These are phyloP conservation scores for Eupithecia tripunctaria DNA, from an alignment of 2,888 invertebrate species.

Conservation along the genomic window DNA sequence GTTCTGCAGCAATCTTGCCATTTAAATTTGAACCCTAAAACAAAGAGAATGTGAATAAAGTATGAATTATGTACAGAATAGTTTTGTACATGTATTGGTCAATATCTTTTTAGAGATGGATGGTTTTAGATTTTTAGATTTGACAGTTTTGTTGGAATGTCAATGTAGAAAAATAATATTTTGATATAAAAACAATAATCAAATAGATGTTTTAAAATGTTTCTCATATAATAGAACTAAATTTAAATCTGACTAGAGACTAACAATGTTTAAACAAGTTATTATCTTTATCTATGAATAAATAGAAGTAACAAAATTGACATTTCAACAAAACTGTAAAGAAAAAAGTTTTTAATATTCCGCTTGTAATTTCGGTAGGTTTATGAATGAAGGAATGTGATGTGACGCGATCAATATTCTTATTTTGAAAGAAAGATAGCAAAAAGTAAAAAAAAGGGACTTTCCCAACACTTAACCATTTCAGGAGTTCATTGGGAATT, in stretches of 20 bases:
- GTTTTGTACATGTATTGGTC: constrained; percentile 40
- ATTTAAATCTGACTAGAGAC: neutral
- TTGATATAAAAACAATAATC: neutral
- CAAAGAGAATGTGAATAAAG: constrained; percentile 22
- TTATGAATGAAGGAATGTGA: constrained; percentile 10
- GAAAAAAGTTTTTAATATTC: constrained; percentile 17
- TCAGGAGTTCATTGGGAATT: constrained; percentile 11
- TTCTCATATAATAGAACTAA: neutral
- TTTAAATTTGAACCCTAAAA: constrained; percentile 6
- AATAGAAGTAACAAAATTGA: neutral
- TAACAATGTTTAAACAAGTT: neutral
- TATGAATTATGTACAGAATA: constrained; percentile 42
- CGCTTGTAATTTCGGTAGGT: constrained; percentile 27
- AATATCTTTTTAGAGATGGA: constrained; percentile 25
- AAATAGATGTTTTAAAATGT: neutral
- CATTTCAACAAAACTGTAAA: neutral
- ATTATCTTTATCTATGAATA: neutral
- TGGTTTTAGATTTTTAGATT: constrained; percentile 8
- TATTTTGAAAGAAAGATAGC: constrained; percentile 12
- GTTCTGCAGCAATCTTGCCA: neutral
- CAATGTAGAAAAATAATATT: neutral
- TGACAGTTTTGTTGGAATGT: constrained; percentile 33
- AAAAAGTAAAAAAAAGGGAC: constrained; percentile 11
- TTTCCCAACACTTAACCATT: constrained; percentile 12
- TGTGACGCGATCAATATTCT: constrained; percentile 14